phyloP scores from a whole-genome alignment of 2,113 vertebrate species.

The Neotoma lepida region DNA sequence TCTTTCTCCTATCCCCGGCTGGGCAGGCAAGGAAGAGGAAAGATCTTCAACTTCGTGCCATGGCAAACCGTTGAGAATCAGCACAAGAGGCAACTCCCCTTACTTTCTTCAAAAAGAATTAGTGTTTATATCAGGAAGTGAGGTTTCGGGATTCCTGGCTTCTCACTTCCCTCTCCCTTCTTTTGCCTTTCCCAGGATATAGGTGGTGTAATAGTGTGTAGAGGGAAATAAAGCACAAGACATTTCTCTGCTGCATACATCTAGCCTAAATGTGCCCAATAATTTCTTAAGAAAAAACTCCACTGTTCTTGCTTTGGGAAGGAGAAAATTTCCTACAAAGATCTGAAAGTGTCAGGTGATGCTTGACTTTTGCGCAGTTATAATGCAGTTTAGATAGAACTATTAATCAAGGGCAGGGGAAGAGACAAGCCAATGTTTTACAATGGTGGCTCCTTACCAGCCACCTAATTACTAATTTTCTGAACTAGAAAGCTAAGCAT shows the following conservation, averaged over 20 bases:
- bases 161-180: not conserved
- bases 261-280: not conserved
- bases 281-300: not conserved
- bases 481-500: not conserved
- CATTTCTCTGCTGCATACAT: not conserved
- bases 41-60: slow-evolving; percentile 59
- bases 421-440: not conserved
- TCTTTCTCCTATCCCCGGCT: not conserved
- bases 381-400: not conserved
- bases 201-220: not conserved
- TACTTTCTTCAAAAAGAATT: slow-evolving; percentile 21
- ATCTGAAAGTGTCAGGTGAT: not conserved
- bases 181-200: not conserved
- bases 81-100: not conserved
- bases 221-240: rapidly evolving
- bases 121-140: not conserved
- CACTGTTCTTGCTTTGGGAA: not conserved
- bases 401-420: not conserved
- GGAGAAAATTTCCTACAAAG: not conserved
- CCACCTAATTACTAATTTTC: slow-evolving; percentile 6
- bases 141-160: not conserved
- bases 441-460: not conserved
- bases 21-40: slow-evolving; percentile 70
- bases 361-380: not conserved
- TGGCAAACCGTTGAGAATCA: slow-evolving; percentile 62